Evolutionary conservation across 2,888 invertebrate species (phyloP).

Genomic region (Acrobasis consociella): DNA sequence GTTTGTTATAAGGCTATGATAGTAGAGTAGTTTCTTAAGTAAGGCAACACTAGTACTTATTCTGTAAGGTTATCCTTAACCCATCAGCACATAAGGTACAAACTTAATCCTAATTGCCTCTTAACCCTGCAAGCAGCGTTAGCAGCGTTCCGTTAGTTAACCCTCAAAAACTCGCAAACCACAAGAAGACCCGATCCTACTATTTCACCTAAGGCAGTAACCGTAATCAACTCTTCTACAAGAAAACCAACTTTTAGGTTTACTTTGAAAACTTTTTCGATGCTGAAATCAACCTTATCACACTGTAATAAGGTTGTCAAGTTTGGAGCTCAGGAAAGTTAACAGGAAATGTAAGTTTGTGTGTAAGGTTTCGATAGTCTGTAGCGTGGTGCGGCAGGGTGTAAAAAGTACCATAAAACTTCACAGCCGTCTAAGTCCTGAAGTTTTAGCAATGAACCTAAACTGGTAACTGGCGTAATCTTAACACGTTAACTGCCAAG

Average conservation of each 20-base stretch:
- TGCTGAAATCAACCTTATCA: slow-evolving; percentile 29
- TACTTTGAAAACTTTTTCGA: neutral
- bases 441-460: slow-evolving; percentile 41
- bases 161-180: slow-evolving; percentile 38
- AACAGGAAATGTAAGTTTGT: slow-evolving; percentile 35
- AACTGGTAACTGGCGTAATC: slow-evolving; percentile 48
- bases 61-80: slow-evolving; percentile 16
- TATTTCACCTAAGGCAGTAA: slow-evolving; percentile 58
- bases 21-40: no score
- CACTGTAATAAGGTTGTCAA: neutral
- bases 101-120: slow-evolving; percentile 20
- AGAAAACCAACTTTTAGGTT: slow-evolving; percentile 11
- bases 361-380: slow-evolving; percentile 35
- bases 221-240: slow-evolving; percentile 59
- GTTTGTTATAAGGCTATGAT: no score
- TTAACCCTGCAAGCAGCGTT: slow-evolving; percentile 22
- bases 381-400: slow-evolving; percentile 47
- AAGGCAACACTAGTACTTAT: no score
- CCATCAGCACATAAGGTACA: slow-evolving; percentile 1
- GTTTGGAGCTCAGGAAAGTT: slow-evolving; percentile 20
- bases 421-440: slow-evolving; percentile 58
- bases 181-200: slow-evolving; percentile 42
- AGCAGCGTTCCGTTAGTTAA: slow-evolving; percentile 29
- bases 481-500: no score
- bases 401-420: slow-evolving; percentile 69